Conservation (phyloP, 2,797 vertebrate species). For the Heteromormyrus szaboi region DNA sequence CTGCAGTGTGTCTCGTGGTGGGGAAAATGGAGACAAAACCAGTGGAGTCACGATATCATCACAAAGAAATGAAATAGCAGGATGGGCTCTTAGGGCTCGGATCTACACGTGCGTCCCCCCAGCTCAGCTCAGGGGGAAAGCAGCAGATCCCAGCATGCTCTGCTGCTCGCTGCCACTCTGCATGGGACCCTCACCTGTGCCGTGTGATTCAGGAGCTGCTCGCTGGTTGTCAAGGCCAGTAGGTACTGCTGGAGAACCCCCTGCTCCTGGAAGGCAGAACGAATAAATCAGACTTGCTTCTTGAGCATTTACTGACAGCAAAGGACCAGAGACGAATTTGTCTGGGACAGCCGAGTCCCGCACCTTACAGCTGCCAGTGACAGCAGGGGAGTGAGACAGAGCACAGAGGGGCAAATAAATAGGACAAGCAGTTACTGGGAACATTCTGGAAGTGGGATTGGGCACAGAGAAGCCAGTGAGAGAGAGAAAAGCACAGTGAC, state of each 20-base stretch:
- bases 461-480: neutral
- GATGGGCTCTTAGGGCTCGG: neutral
- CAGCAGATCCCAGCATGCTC: neutral
- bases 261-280: conserved; percentile 64
- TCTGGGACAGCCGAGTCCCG: neutral
- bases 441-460: neutral
- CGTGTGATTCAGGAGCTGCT: conserved; percentile 82
- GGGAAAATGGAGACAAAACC: neutral
- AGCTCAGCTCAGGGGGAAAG: neutral
- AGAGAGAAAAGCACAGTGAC: neutral
- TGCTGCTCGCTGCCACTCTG: neutral
- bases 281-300: neutral
- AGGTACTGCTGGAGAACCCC: conserved; percentile 87
- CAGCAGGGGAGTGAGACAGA: neutral
- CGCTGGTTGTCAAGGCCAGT: conserved; percentile 86
- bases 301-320: neutral
- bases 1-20: neutral
- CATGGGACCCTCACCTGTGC: conserved; percentile 68
- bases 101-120: neutral
- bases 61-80: neutral
- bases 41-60: neutral
- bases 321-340: neutral
- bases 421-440: neutral
- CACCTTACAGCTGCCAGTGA: neutral
- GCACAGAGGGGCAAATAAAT: neutral